Conservation (phyloP, 2,113 vertebrate genomes). For the Apus apus region DNA sequence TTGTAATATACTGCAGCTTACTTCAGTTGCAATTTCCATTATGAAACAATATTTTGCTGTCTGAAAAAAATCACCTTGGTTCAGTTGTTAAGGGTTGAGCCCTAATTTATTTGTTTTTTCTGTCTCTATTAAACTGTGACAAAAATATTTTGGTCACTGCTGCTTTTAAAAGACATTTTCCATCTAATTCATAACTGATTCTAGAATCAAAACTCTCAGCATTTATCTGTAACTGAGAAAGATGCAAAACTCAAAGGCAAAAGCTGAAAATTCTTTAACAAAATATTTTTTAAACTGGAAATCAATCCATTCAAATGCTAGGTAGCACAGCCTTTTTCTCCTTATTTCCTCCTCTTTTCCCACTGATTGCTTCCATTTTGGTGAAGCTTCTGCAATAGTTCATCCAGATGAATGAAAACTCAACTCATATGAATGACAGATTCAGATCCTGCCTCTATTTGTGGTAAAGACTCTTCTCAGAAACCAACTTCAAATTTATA, state of each 20-base stretch:
- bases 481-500: background rate
- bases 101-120: background rate
- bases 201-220: background rate
- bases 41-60: background rate
- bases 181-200: background rate
- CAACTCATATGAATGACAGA: background rate
- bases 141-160: background rate
- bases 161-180: background rate
- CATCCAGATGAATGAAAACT: background rate
- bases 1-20: background rate
- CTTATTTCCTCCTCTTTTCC: background rate
- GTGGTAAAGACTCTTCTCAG: background rate
- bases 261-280: background rate
- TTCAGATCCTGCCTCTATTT: background rate
- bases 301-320: background rate
- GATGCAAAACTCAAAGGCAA: background rate
- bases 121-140: background rate
- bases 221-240: background rate
- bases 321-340: background rate
- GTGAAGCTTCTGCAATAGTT: background rate
- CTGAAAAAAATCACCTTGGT: background rate
- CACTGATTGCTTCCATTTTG: background rate
- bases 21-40: background rate
- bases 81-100: background rate
- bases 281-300: background rate